phyloP scores from a whole-genome alignment of 2,113 vertebrate genomes.

The Podilymbus podiceps region DNA sequence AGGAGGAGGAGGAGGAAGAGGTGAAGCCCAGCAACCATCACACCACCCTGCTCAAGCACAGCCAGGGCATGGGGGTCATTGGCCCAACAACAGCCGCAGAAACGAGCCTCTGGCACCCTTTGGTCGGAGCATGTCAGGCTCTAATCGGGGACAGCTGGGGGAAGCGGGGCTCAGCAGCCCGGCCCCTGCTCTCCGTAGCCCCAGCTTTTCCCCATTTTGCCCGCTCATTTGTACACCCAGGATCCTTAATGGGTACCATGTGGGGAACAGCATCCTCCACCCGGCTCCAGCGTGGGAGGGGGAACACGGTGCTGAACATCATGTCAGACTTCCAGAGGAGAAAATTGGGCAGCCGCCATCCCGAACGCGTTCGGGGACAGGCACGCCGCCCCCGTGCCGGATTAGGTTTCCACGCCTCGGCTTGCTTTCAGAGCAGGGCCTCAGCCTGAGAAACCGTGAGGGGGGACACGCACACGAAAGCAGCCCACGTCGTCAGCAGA shows the following conservation, averaged over 20 bases:
- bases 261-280: not conserved
- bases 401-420: not conserved
- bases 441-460: conserved; percentile 16
- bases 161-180: not conserved
- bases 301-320: accelerated
- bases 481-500: not conserved
- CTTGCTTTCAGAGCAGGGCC: not conserved
- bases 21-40: not conserved
- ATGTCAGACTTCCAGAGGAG: accelerated
- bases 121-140: accelerated
- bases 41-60: not conserved
- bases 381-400: not conserved
- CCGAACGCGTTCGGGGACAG: not conserved
- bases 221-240: accelerated
- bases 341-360: not conserved
- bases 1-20: not conserved
- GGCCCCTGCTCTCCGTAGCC: not conserved
- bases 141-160: not conserved
- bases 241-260: not conserved
- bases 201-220: not conserved
- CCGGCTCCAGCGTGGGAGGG: accelerated
- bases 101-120: not conserved
- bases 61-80: not conserved
- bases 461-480: not conserved
- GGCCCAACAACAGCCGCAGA: not conserved